Percentiles rank a stretch among this genome's conserved stretches.
Conservation (phyloP, 2,888 invertebrate species). For the Himalopsyche anomala region DNA sequence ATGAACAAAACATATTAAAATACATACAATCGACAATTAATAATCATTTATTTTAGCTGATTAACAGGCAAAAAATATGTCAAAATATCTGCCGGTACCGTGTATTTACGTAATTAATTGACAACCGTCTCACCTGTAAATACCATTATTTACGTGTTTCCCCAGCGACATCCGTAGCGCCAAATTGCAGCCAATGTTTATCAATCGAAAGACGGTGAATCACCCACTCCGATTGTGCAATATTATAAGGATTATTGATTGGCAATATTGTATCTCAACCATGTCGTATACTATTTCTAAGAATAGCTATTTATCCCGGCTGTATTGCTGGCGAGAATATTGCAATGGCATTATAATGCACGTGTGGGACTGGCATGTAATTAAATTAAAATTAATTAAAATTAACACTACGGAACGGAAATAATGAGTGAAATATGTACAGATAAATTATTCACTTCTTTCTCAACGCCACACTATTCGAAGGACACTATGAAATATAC, state of each 20-base stretch:
- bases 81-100: no score
- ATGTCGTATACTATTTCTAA: not conserved
- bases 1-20: no score
- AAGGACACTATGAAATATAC: not conserved
- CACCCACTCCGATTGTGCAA: not conserved
- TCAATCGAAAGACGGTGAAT: not conserved
- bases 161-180: not conserved
- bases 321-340: not conserved
- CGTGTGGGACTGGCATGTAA: not conserved
- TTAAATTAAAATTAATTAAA: constrained; percentile 10
- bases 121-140: no score
- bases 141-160: constrained; percentile 8
- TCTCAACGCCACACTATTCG: not conserved
- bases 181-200: not conserved
- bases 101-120: no score
- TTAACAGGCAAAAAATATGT: no score
- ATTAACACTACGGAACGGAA: not conserved
- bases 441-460: not conserved
- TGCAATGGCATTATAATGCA: not conserved
- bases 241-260: no score
- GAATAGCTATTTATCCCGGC: not conserved
- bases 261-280: no score
- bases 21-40: no score
- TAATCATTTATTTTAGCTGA: no score
- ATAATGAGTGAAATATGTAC: not conserved